Evolutionary conservation across 2,888 invertebrate genomes (phyloP), one percentile per base, ranked within the genome.

Genomic region (Fragum whitleyi): DNA sequence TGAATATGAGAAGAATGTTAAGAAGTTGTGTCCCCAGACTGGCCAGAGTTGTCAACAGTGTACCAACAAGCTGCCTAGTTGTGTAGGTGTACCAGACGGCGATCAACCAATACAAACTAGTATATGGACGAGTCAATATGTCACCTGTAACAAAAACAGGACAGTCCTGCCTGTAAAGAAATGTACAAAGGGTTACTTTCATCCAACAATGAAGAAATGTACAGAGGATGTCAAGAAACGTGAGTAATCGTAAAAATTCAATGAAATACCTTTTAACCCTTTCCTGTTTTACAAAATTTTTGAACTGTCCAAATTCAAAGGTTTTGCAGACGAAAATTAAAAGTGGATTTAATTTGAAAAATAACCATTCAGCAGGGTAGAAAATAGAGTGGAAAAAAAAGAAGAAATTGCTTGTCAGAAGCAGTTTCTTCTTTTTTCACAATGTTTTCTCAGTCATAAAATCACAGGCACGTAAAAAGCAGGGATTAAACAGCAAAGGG

Each of bases 181-280:
- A 53, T 90, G 90, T 72, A 71, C 53, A n/a, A 79, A 72, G 47
- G 86, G 90, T 21, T 86, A 85, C 75, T 90, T 89, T 70, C 79
- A 88, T 79, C 88, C 89, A 29, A 28, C 26, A 32, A 71, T 65
- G n/a, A 47, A 55, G 9, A 53, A 53, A 16, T 84, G 84, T 62
- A 67, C 69, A 55, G 72, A 67, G 29, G 55, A 57, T 26, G 69
- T 83, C 1, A 70, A 61, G 1, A 77, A 74, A 69, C 29, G 83
- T 80, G 59, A 51, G 71, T 70, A 53, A n/a, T n/a, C n/a, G n/a
- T n/a, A n/a, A n/a, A n/a, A n/a, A n/a, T n/a, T 47, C 19, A 14
- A n/a, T n/a, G n/a, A n/a, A n/a, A n/a, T n/a, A n/a, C n/a, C n/a
- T n/a, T n/a, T n/a, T n/a, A n/a, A n/a, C n/a, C n/a, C n/a, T n/a